Evolutionary conservation across 2,797 vertebrate genomes (phyloP).

Genomic region (Helostoma temminkii): DNA sequence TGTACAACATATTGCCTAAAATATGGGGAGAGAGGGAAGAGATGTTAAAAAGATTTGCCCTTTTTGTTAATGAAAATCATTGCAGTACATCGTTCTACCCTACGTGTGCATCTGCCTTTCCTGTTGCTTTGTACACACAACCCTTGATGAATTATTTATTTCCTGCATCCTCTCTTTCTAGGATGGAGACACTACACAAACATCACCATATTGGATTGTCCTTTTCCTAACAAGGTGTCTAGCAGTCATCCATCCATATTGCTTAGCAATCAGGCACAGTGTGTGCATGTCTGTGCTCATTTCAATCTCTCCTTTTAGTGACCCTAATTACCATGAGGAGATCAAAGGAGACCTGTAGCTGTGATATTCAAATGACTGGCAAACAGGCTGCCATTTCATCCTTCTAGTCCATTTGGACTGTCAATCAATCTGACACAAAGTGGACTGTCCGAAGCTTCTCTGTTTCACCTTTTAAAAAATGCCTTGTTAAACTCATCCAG

Average conservation of each 20-base stretch:
- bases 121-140: too few relatives aligned
- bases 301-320: conserved; percentile 28
- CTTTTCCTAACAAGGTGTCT: conserved; percentile 63
- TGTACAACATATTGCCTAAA: too few relatives aligned
- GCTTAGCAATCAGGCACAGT: conserved; percentile 25
- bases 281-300: conserved; percentile 9
- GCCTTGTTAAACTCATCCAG: not conserved
- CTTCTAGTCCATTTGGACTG: conserved; percentile 26
- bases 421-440: conserved; percentile 33
- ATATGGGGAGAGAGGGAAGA: too few relatives aligned
- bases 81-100: too few relatives aligned
- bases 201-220: conserved; percentile 70
- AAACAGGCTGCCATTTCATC: conserved; percentile 58
- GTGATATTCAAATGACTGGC: conserved; percentile 80
- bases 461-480: not conserved
- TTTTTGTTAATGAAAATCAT: too few relatives aligned
- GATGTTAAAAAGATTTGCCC: too few relatives aligned
- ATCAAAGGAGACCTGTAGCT: conserved; percentile 77
- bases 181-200: conserved; percentile 12
- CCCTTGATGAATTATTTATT: not conserved
- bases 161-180: not conserved
- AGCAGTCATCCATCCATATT: conserved; percentile 41
- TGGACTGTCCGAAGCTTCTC: conserved; percentile 7
- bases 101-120: too few relatives aligned
- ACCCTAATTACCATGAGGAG: conserved; percentile 77